These are phyloP conservation scores for Semicossyphus pulcher DNA, from an alignment of 2,113 vertebrate genomes.

Conservation along the genomic window DNA sequence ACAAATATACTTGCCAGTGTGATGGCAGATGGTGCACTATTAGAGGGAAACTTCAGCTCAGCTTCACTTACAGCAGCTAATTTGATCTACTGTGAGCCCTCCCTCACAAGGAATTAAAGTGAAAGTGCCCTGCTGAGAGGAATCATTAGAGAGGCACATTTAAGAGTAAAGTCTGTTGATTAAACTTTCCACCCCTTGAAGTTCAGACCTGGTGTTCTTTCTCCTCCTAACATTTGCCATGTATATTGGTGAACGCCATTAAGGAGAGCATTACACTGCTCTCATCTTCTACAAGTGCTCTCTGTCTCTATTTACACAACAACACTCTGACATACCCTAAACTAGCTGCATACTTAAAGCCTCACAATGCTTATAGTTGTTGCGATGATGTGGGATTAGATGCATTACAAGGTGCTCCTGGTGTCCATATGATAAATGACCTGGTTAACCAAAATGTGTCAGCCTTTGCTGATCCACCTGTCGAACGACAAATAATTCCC, in stretches of 20 bases:
- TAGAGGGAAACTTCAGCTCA: conserved; percentile 40
- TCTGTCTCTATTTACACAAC: no score
- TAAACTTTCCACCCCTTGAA: conserved; percentile 33
- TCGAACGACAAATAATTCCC: not conserved
- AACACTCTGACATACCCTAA: not conserved
- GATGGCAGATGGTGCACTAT: conserved; percentile 58
- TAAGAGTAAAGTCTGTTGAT: conserved; percentile 62
- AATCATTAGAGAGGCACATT: conserved; percentile 68
- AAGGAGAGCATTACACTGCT: not conserved
- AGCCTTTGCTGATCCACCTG: not conserved
- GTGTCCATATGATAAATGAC: not conserved
- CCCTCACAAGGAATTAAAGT: conserved; percentile 66
- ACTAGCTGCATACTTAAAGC: not conserved
- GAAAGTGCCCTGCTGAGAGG: conserved; percentile 63
- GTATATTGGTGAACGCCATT: not conserved
- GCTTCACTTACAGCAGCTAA: conserved; percentile 57
- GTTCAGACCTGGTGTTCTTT: conserved; percentile 24
- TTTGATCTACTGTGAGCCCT: conserved; percentile 46
- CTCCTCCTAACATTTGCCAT: not conserved
- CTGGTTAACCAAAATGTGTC: not conserved
- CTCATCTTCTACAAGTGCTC: no score
- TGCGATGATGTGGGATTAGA: not conserved
- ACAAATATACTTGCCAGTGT: conserved; percentile 17
- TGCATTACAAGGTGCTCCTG: not conserved
- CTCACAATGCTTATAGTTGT: not conserved